These are phyloP conservation scores for Goniozus legneri DNA, from an alignment of 1,140 invertebrate species.

Conservation along the genomic window DNA sequence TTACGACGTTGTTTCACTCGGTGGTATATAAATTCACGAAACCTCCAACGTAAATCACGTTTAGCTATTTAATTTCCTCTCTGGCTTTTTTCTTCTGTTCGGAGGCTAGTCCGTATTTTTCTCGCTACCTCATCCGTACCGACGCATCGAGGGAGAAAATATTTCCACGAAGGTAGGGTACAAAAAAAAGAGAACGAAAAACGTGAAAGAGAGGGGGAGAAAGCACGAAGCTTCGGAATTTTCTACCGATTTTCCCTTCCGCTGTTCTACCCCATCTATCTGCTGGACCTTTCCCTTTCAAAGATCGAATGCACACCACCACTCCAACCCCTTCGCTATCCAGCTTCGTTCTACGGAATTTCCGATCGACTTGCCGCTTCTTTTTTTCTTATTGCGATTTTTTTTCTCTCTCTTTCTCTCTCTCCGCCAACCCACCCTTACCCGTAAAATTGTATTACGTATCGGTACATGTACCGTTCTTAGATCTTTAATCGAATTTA, in stretches of 20 bases:
- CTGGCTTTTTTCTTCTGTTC: neutral
- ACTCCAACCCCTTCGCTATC: neutral
- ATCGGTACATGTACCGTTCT: no score
- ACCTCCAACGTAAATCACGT: no score
- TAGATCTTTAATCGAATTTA: no score
- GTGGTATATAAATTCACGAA: no score
- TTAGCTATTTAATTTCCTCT: neutral
- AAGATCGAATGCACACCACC: neutral
- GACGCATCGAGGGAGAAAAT: neutral
- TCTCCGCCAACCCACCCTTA: no score
- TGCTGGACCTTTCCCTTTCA: neutral
- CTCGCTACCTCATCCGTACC: neutral
- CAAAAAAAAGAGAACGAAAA: no score
- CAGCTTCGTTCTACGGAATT: neutral
- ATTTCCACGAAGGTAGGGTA: no score
- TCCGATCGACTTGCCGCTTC: neutral
- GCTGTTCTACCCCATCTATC: neutral
- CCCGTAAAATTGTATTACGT: neutral
- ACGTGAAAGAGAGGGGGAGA: neutral
- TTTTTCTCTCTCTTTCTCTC: neutral
- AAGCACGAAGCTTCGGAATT: neutral
- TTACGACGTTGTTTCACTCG: no score
- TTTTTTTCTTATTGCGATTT: neutral
- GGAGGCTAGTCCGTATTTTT: neutral
- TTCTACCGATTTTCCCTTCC: neutral